These are phyloP conservation scores for Holacanthus passer DNA, from an alignment of 2,113 vertebrate genomes.

Conservation along the genomic window DNA sequence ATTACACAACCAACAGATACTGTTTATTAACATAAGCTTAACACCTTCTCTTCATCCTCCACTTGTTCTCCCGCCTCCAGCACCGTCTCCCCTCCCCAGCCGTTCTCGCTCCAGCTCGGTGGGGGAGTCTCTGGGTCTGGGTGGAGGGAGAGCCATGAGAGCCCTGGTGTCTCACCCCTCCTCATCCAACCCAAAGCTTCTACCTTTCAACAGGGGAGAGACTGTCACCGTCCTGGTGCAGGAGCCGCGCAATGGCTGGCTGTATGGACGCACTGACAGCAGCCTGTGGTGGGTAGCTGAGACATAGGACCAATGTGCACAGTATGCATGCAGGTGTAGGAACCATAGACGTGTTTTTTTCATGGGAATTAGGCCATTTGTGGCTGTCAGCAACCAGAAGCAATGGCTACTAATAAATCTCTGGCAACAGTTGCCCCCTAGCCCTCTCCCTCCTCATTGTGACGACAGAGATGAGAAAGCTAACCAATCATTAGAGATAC, in stretches of 20 bases:
- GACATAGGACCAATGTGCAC: neutral
- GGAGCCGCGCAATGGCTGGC: slow-evolving; percentile 95
- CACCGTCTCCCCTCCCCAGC: slow-evolving; percentile 81
- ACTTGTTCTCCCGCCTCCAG: slow-evolving; percentile 48
- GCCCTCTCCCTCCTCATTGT: neutral
- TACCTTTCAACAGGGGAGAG: slow-evolving; percentile 89
- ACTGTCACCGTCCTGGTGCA: slow-evolving; percentile 87
- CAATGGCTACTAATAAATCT: neutral
- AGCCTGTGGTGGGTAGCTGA: slow-evolving; percentile 84
- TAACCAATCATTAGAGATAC: neutral
- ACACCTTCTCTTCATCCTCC: neutral
- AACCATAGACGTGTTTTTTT: neutral
- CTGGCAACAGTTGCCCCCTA: too few species aligned
- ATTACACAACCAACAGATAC: neutral
- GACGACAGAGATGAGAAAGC: neutral
- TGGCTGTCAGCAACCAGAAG: neutral
- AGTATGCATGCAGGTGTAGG: neutral
- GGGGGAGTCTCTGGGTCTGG: slow-evolving; percentile 84
- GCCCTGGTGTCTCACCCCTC: slow-evolving; percentile 90
- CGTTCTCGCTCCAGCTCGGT: slow-evolving; percentile 90
- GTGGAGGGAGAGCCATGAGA: slow-evolving; percentile 80
- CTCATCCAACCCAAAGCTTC: slow-evolving; percentile 90
- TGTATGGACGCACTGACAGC: slow-evolving; percentile 93
- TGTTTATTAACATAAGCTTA: neutral
- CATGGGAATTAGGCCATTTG: neutral